Base-by-base conservation (phyloP, 2,797 vertebrate genomes). In the Echeneis naucrates region DNA sequence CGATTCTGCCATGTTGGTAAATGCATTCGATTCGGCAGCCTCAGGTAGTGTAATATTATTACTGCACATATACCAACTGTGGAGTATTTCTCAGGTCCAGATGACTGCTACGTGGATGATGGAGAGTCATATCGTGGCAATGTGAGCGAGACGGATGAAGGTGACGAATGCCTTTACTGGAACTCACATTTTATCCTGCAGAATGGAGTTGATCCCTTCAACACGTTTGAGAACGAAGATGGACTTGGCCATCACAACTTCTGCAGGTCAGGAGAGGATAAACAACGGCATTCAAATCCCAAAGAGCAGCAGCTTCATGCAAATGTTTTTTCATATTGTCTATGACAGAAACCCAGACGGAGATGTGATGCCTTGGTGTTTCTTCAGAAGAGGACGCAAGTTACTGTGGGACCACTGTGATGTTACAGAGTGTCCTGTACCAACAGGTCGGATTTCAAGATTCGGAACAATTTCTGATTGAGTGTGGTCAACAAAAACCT, bases 331-430 rank as follows among this genome's bases (percentile, higher is more conserved):
- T 63, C 12, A 4, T 5, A 0, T 63, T 70, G 72, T 75, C 5
- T 79, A 1, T 76, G 27, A 14, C 72, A 95, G 95, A 66, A 95
- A 95, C 70, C 94, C 94, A 42, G 94, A 95, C 16, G 93, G 93
- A 65, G 94, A 94, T 3, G 2, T 2, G 19, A 91, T 45, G 82
- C 95, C 95, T 5, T 95, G 95, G 95, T 95, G 95, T 76, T 95
- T 95, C 81, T 77, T 54, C 80, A 91, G 92, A 82, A 87, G 30
- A 75, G 80, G 88, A 17, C 64, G 0, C 1, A 87, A 0, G 44
- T 78, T 95, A 59, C 58, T 63, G 44, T 95, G 94, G 95, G 89
- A 94, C 69, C 84, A 92, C 73, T 95, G 95, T 61, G 67, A 94
- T 54, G 82, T 95, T 44, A 80, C 1, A 3, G 33, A 80, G 66